These are phyloP conservation scores for Petromus typicus DNA, from an alignment of 2,113 vertebrate species.

Conservation along the genomic window DNA sequence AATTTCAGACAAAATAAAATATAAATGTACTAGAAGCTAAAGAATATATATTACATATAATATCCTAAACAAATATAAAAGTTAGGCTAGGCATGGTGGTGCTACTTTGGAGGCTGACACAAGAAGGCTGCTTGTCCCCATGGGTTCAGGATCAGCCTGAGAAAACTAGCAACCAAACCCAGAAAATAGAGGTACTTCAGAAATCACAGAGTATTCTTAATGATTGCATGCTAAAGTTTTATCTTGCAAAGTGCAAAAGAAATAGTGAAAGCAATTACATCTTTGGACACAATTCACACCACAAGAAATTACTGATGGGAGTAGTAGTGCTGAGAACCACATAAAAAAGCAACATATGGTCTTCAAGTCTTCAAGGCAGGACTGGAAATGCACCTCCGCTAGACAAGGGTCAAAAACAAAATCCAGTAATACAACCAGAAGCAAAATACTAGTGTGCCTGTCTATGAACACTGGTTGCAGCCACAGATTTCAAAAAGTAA, in stretches of 20 bases:
- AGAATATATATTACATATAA: background rate
- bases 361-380: background rate
- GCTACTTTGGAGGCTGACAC: background rate
- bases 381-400: background rate
- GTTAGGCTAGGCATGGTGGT: background rate
- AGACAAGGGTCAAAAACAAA: background rate
- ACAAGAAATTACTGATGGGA: background rate
- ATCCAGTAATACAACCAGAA: background rate
- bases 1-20: background rate
- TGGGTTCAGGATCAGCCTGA: background rate
- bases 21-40: background rate
- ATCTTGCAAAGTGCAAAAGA: background rate
- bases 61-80: background rate
- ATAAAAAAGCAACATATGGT: background rate
- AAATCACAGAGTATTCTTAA: background rate
- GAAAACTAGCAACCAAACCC: background rate
- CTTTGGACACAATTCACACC: background rate
- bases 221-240: conserved; percentile 13
- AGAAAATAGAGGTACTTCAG: background rate
- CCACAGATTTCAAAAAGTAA: background rate
- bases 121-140: background rate
- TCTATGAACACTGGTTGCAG: background rate
- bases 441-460: background rate
- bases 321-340: background rate
- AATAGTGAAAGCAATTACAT: background rate